Evolutionary conservation across 2,888 invertebrate genomes (phyloP), one percentile per base, ranked within the genome.

Genomic region (Metalampra italica): DNA sequence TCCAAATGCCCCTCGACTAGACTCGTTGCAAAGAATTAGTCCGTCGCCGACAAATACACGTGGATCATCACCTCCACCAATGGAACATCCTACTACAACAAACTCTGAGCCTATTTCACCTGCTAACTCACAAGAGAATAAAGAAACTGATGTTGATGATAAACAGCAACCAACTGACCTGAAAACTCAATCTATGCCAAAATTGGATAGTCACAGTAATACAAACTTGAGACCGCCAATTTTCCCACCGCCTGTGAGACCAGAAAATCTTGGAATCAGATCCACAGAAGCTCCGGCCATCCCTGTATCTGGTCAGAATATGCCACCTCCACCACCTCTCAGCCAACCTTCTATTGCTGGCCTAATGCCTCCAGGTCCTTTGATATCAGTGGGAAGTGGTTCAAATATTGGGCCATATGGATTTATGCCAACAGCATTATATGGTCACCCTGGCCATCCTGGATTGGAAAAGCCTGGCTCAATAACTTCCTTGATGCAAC

Each of bases 351-450:
- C 92, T 11, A 75, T 92, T 46, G 84, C 90, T 39, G 91, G 90
- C 29, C 71, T 92, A 38, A 75, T 92, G 74, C 91, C 91, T 50
- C 91, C 91, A 45, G 91, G 91, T 38, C 91, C 92, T 60, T 70
- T 92, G 55, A 90, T 92, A 60, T 91, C 92, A 37, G 91, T 92
- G 7, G 92, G 92, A 47, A 90, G 90, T 65, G 84, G 86, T 47
- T 73, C 90, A 44, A 89, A 90, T 64, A 89, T 91, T 60, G 90
- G 91, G 8, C 91, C 92, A 46, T 94, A 93, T 70, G 90, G 93
- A 11, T 92, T 92, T 59, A 90, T 92, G 86, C 91, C 92, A 34
- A 65, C 87, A 46, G 60, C 87, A 49, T 62, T 89, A 45, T 89
- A 86, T 68, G 91, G 83, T 22, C 82, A 80, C 56, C 73, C 76